Conservation (phyloP, 2,888 invertebrate genomes). For the Nomada fabriciana region DNA sequence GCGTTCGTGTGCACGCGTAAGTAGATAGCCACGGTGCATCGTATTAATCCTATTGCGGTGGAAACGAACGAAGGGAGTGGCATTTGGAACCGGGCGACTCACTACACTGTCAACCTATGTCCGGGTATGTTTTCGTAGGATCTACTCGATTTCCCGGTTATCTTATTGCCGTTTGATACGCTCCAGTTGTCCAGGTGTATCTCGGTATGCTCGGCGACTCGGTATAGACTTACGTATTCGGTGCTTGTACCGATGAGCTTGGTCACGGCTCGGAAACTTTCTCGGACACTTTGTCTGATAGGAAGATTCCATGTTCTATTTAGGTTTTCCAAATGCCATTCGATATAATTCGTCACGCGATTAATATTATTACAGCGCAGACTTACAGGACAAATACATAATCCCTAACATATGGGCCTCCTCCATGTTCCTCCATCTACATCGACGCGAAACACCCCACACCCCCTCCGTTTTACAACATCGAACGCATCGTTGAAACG, state of each 20-base stretch:
- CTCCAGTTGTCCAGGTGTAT: too few species aligned
- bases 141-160: constrained; percentile 19
- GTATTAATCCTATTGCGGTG: constrained; percentile 69
- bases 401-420: too few species aligned
- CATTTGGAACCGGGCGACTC: constrained; percentile 7
- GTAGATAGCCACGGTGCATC: constrained; percentile 51
- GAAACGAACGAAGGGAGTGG: constrained; percentile 42
- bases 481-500: constrained; percentile 8
- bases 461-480: neutral
- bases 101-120: constrained; percentile 21
- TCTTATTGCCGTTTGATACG: neutral
- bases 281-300: too few species aligned
- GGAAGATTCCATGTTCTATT: too few species aligned
- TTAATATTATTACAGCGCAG: too few species aligned
- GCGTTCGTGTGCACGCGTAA: constrained; percentile 42
- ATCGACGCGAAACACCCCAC: neutral
- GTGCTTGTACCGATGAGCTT: too few species aligned
- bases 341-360: too few species aligned
- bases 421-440: neutral
- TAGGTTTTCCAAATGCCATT: too few species aligned
- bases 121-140: constrained; percentile 7
- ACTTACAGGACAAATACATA: too few species aligned
- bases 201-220: too few species aligned
- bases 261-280: too few species aligned
- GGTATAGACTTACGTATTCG: too few species aligned